Evolutionary conservation across 2,797 vertebrate genomes (phyloP).

Genomic region (Furcifer pardalis): DNA sequence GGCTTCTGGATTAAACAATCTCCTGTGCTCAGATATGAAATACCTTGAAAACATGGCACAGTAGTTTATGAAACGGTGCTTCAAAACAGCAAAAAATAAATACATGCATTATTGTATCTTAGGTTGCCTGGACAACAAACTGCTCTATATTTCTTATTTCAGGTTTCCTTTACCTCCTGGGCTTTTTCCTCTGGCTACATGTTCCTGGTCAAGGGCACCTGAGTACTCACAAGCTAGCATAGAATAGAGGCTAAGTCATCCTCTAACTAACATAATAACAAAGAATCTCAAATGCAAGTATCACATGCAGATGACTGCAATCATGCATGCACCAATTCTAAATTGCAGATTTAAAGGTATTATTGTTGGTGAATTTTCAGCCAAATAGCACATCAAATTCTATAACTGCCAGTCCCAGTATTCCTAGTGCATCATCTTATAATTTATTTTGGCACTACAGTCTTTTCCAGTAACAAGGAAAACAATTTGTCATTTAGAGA

Average conservation of each 20-base stretch:
- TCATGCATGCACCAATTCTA: neutral
- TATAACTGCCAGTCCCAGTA: neutral
- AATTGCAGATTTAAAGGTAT: neutral
- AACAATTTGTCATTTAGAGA: neutral
- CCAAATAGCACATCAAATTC: neutral
- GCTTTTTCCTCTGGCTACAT: neutral
- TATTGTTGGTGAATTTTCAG: neutral
- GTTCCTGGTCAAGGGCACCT: neutral
- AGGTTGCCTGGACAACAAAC: neutral
- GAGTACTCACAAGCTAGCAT: neutral
- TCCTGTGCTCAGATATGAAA: neutral
- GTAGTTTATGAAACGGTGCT: neutral
- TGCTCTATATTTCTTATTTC: no score
- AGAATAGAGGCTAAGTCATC: neutral
- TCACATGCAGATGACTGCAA: neutral
- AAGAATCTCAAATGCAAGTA: neutral
- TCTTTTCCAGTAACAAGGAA: neutral
- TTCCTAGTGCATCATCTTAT: neutral
- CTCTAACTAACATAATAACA: neutral
- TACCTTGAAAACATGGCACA: neutral
- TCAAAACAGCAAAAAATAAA: neutral
- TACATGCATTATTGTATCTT: neutral
- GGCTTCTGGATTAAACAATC: no score
- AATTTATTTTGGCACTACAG: neutral
- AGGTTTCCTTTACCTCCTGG: neutral